These are phyloP conservation scores for Endomychus coccineus DNA, from an alignment of 2,888 invertebrate genomes.

Conservation along the genomic window DNA sequence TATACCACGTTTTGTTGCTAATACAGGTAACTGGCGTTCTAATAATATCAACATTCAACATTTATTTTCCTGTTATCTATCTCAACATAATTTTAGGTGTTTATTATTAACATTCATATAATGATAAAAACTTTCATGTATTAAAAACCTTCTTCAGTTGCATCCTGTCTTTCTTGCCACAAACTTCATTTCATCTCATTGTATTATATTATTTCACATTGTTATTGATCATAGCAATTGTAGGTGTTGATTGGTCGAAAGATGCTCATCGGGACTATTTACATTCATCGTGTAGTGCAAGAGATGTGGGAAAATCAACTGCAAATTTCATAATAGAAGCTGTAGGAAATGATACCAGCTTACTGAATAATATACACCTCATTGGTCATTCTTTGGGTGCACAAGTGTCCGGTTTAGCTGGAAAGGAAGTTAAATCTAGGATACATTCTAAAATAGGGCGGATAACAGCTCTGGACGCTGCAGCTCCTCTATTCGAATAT, in stretches of 20 bases:
- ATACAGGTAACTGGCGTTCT: too few relatives aligned
- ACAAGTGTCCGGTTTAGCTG: slow-evolving; percentile 26
- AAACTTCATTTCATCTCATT: too few relatives aligned
- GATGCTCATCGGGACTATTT: slow-evolving; percentile 24
- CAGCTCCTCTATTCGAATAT: slow-evolving; percentile 26
- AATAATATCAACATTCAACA: too few relatives aligned
- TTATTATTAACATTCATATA: too few relatives aligned
- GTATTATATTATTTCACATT: too few relatives aligned
- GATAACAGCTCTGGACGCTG: slow-evolving; percentile 28
- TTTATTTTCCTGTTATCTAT: too few relatives aligned
- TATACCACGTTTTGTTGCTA: too few relatives aligned
- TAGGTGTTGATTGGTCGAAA: slow-evolving; percentile 24
- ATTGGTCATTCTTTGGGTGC: slow-evolving; percentile 29
- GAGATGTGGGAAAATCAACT: slow-evolving; percentile 22
- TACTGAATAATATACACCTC: slow-evolving; percentile 23
- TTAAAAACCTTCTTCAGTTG: too few relatives aligned
- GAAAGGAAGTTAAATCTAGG: slow-evolving; percentile 18
- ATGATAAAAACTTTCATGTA: too few relatives aligned
- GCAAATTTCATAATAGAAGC: slow-evolving; percentile 21
- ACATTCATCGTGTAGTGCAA: slow-evolving; percentile 21
- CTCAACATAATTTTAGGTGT: too few relatives aligned
- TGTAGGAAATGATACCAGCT: slow-evolving; percentile 15
- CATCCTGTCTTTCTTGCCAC: too few relatives aligned
- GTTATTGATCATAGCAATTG: too few relatives aligned
- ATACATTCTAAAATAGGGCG: slow-evolving; percentile 22